Evolutionary conservation across 2,113 vertebrate genomes (phyloP), one percentile per base, ranked within the genome.

Genomic region (Okapia johnstoni): DNA sequence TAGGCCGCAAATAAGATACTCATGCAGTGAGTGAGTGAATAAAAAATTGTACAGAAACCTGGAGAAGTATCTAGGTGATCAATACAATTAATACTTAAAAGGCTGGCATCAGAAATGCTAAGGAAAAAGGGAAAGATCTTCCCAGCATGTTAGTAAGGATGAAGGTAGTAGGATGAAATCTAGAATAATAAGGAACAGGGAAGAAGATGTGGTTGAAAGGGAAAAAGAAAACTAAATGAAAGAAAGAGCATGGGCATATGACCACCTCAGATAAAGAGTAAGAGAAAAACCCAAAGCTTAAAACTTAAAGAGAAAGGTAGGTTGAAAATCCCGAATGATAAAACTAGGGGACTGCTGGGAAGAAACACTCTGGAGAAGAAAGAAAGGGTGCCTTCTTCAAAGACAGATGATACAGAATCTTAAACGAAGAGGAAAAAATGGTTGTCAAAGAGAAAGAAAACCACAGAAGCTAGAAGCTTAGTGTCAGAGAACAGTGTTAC

Each of bases 321-420:
- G 93, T 81, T 81, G 88, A 73, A 96, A 97, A 95, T 96, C 84
- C 70, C 7, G 1, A 93, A 81, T 90, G 91, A 66, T 97, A 91
- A 93, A 97, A 88, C 83, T 0, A 81, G 86, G 77, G 48, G 30
- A 97, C 93, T 88, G 33, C 95, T 95, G 96, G 83, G 97, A 95
- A 97, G 95, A 97, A 96, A 86, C 83, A 48, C 79, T 50, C 93
- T 54, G 80, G 54, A 97, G 96, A 93, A 97, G 61, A 98, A 97
- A 98, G 93, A 57, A 77, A 88, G 81, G 4, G 77, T 40, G 52
- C 73, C 26, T 89, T 25, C 21, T 92, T 98, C 95, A 97, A 97
- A 98, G 95, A 70, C 8, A 88, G 73, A 96, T 87, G 63, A 92
- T 48, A 97, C 28, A 88, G 94, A 97, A 85, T 97, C 97, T 97